Base-by-base conservation (phyloP, 2,888 invertebrate genomes). In the Chaitophorus viminalis region DNA sequence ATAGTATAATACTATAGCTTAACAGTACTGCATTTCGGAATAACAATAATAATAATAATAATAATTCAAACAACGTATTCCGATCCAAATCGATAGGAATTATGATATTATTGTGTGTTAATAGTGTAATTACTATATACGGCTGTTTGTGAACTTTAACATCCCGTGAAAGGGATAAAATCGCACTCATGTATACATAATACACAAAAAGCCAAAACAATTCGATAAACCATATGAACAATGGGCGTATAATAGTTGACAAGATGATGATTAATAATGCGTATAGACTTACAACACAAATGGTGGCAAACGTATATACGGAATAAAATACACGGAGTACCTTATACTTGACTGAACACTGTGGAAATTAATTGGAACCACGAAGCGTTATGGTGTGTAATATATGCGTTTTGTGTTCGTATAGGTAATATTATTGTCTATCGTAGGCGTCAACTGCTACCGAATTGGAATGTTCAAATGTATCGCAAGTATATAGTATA, bases 131-230 rank as follows among this genome's bases (percentile, higher is more conserved):
- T 70, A 29, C 31, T 29, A 60, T n/a, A n/a, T n/a, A n/a, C 25
- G 60, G 60, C 68, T 29, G 68, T 68, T 29, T n/a, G 68, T 70
- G 29, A 70, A 70, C 29, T 70, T 29, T 29, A 70, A n/a, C 70
- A n/a, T 29, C 68, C 25, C 29, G 31, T 60, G 77, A 54, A 77
- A 77, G 46, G 29, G 54, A 11, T 54, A 77, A 77, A 77, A 77
- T 77, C 31, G 31, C 52, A 77, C 33, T 54, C 77, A 77, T 77
- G 31, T 77, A 77, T 77, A 6, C 77, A 77, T 54, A 77, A 77
- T 77, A 31, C 31, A 77, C 31, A 54, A 77, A 52, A 77, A 77
- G 54, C 77, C 33, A 54, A 4, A 52, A 77, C 77, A 52, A 31
- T 77, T 31, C 52, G 31, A 33, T 54, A 31, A 77, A 77, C 77